Evolutionary conservation across 2,797 vertebrate genomes (phyloP), one percentile per base, ranked within the genome.

Genomic region (Schizopygopsis malacanthus): DNA sequence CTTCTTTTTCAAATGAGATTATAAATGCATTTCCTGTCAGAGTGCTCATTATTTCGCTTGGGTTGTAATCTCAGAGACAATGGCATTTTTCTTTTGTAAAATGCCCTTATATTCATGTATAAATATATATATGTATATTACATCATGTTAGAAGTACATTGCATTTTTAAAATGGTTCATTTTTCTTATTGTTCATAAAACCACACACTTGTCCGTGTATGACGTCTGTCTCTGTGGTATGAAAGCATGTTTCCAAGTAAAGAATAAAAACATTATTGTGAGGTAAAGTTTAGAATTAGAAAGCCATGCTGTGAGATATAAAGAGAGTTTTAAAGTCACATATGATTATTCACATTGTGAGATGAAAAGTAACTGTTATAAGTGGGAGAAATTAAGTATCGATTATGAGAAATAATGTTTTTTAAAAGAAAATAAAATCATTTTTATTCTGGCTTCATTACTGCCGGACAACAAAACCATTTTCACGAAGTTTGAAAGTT

Each of bases 1-100:
- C 79, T 81, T 67, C 45, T 73, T 83, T 75, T 83, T 16, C 33
- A 76, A 47, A 76, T 45, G 16, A 52, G 45, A 77, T 67, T 65
- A 47, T 65, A 28, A 4, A 54, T 83, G 43, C 25, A 3, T 77
- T 83, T 83, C 20, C 59, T 76, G 45, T 83, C 56, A 83, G 56
- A n/a, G 28, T 65, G 43, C 25, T 65, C 28, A 65, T 65, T 76
- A 83, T 83, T 63, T 83, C 10, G 2, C 56, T 47, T 63, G 71
- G 33, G 9, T 18, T 45, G 72, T 50, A 50, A 76, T 76, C 56
- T 37, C 6, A 75, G 59, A 61, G 33, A n/a, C 33, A 77, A 43
- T 20, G n/a, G 37, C 2, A 20, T 65, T 50, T 83, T 71, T 65
- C 63, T 65, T 61, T 47, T 47, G 11, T 37, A 18, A 4, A 63